Percentiles rank a stretch among this genome's conserved stretches.
Conservation (phyloP, 2,797 vertebrate species). For the Microcaecilia unicolor region DNA sequence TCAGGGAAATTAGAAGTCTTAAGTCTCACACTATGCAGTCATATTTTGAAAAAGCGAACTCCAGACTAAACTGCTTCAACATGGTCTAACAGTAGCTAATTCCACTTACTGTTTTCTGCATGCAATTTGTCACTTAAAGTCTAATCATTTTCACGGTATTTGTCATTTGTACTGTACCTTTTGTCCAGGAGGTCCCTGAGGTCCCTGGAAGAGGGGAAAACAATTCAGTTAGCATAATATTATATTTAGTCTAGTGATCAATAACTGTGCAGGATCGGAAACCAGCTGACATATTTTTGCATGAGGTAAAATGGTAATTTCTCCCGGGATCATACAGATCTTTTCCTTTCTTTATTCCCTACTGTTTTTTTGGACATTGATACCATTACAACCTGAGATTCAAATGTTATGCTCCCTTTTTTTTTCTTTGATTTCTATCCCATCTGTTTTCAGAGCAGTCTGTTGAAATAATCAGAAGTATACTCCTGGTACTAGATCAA, state of each 20-base stretch:
- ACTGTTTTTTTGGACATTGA: constrained; percentile 18
- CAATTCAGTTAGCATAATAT: constrained; percentile 51
- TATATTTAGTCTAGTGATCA: constrained; percentile 37
- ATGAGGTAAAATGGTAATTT: constrained; percentile 17
- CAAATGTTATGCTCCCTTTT: constrained; percentile 1
- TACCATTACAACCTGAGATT: constrained; percentile 7
- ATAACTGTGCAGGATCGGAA: constrained; percentile 41
- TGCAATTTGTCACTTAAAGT: constrained; percentile 12
- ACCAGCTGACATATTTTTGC: constrained; percentile 19
- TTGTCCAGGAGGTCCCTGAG: constrained; percentile 79
- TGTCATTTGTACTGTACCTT: constrained; percentile 68
- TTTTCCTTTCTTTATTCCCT: constrained; percentile 17
- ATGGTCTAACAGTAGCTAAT: constrained; percentile 33
- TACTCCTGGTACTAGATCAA: too few species aligned
- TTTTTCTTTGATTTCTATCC: neutral
- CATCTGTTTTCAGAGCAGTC: too few species aligned
- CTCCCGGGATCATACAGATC: constrained; percentile 12
- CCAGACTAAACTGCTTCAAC: constrained; percentile 11
- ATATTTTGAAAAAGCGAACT: constrained; percentile 30
- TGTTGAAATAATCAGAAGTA: too few species aligned
- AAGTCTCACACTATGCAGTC: constrained; percentile 12
- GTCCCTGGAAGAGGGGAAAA: constrained; percentile 70
- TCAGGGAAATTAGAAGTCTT: constrained; percentile 32
- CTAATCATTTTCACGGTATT: constrained; percentile 30
- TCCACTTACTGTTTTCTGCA: constrained; percentile 15